These are phyloP conservation scores for Tolypeutes matacus DNA, from an alignment of 2,797 vertebrate species.

Conservation along the genomic window DNA sequence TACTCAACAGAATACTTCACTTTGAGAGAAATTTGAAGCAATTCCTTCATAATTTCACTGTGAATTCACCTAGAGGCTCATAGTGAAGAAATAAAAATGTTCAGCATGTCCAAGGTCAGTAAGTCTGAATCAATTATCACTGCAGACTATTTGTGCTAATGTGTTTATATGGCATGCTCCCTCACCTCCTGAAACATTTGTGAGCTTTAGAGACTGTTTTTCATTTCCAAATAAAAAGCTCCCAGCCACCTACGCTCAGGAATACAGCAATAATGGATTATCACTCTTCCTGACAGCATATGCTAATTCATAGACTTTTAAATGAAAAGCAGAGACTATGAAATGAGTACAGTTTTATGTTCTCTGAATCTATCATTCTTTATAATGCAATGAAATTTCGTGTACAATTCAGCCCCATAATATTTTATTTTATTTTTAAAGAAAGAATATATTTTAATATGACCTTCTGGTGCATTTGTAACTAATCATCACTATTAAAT, in stretches of 20 bases:
- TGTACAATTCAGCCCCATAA: conserved; percentile 35
- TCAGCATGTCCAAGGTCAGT: conserved; percentile 60
- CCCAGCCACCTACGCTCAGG: conserved; percentile 61
- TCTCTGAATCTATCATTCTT: conserved; percentile 65
- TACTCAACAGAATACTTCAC: conserved; percentile 54
- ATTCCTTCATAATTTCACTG: conserved; percentile 70
- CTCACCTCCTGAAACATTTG: conserved; percentile 58
- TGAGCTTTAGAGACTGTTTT: conserved; percentile 68
- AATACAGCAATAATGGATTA: conserved; percentile 67
- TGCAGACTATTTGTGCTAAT: conserved; percentile 68
- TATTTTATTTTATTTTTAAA: conserved; percentile 62
- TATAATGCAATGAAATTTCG: conserved; percentile 6
- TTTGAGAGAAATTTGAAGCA: conserved; percentile 55
- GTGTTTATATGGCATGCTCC: conserved; percentile 59
- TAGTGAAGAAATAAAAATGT: conserved; percentile 45
- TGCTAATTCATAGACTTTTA: conserved; percentile 73
- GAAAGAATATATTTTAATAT: conserved; percentile 1
- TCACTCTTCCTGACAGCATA: conserved; percentile 68
- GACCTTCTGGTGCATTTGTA: background rate
- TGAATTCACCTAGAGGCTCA: conserved; percentile 61
- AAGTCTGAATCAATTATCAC: conserved; percentile 72
- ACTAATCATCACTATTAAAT: background rate
- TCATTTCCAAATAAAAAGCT: conserved; percentile 72
- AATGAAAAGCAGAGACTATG: conserved; percentile 58
- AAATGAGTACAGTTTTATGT: conserved; percentile 64